Base-by-base conservation (phyloP, 2,888 invertebrate species). In the Syritta pipiens region DNA sequence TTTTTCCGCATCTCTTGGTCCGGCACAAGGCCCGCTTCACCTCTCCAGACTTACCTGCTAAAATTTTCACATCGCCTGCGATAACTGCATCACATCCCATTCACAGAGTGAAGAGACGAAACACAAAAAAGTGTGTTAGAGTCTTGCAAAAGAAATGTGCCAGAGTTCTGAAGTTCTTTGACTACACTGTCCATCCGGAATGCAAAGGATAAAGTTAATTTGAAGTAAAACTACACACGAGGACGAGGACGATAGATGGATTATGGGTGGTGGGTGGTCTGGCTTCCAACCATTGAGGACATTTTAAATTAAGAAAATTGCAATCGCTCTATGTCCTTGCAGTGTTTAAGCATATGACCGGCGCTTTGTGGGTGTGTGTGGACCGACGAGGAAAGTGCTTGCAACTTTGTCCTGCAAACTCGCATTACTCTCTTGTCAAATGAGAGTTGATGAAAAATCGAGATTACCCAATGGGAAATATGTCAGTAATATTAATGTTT, bases 381-480 rank as follows among this genome's bases (percentile, higher is more conserved):
- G n/a, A n/a, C n/a, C n/a, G n/a, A n/a, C n/a, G n/a, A n/a, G n/a
- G n/a, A n/a, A n/a, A n/a, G n/a, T n/a, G n/a, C 46, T 46, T 14
- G 32, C 62, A 69, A 76, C 57, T 76, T 76, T 76, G 76, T 76
- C 69, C 63, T 49, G 57, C 57, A 63, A 71, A 71, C 51, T 76
- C 63, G 30, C 71, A 76, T 76, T 71, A 76, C 69, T 71, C 76
- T 71, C 57, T 69, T 76, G 76, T 76, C 76, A 76, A 76, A 76
- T 48, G 30, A 48, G 40, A 68, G 62, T 49, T 76, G 76, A 69
- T 69, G 76, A 76, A 69, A 76, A 69, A 76, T 76, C 69, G 76
- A 76, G 76, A 76, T 71, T 69, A 76, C 76, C 76, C 69, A 76
- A 71, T 69, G 76, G 76, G 76, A 76, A 76, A 76, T 76, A 76